Evolutionary conservation across 2,797 vertebrate species (phyloP).

Genomic region (Atherinosoma microstoma): DNA sequence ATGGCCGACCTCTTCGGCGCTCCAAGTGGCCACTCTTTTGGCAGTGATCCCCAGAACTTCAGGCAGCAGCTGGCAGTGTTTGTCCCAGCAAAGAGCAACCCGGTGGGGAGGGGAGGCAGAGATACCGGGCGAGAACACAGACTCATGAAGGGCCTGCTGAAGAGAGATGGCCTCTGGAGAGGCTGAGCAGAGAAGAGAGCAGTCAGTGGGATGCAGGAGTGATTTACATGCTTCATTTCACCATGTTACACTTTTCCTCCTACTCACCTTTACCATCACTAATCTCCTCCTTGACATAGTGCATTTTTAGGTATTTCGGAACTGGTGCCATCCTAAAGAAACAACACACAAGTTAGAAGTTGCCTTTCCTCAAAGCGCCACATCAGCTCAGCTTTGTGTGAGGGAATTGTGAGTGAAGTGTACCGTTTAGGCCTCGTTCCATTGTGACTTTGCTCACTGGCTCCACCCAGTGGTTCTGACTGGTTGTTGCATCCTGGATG

Average conservation of each 20-base stretch:
- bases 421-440: conserved; percentile 80
- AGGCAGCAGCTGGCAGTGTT: conserved; percentile 92
- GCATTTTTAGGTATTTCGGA: conserved; percentile 88
- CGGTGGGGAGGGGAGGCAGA: conserved; percentile 82
- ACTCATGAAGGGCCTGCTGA: conserved; percentile 93
- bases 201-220: conserved; percentile 3
- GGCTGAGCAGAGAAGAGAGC: conserved; percentile 40
- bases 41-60: conserved; percentile 91
- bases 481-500: conserved; percentile 74
- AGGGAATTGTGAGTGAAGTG: conserved; percentile 11
- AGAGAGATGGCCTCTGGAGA: conserved; percentile 81
- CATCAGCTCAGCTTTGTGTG: neutral
- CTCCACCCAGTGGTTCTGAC: conserved; percentile 70
- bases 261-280: conserved; percentile 83
- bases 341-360: conserved; percentile 2
- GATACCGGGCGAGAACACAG: conserved; percentile 90
- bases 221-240: neutral
- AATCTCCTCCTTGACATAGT: conserved; percentile 88
- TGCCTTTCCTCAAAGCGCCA: conserved; percentile 10
- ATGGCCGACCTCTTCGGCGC: conserved; percentile 88
- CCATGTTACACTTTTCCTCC: neutral
- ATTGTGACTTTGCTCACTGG: conserved; percentile 76
- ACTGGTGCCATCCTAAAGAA: conserved; percentile 80
- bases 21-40: conserved; percentile 91
- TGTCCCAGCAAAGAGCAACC: conserved; percentile 90